Conservation (phyloP, 2,888 invertebrate species). For the Leptinotarsa peninsularis region DNA sequence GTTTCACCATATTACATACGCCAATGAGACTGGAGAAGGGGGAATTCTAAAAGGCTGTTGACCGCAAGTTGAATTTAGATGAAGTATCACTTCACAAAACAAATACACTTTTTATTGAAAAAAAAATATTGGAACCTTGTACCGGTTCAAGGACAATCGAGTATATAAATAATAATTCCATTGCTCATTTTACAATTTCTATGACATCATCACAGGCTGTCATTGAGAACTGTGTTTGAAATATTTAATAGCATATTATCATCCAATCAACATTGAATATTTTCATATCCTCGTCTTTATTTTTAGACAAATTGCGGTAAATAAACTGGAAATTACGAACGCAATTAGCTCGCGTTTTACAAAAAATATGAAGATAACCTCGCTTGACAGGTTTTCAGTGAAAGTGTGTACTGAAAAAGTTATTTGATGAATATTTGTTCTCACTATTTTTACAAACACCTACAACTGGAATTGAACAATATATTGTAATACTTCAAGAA, state of each 20-base stretch:
- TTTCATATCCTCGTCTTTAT: conserved; percentile 3
- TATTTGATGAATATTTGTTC: too few species aligned
- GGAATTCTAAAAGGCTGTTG: background rate
- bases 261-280: conserved; percentile 12
- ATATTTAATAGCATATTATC: conserved; percentile 22
- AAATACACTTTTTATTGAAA: background rate
- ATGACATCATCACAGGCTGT: conserved; percentile 36
- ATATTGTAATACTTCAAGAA: too few species aligned
- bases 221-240: conserved; percentile 23
- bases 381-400: background rate
- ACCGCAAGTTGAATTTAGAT: background rate
- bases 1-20: too few species aligned
- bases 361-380: background rate
- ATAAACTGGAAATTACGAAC: background rate
- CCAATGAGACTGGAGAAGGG: too few species aligned
- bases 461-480: too few species aligned
- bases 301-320: background rate
- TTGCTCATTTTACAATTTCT: conserved; percentile 26
- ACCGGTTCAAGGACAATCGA: conserved; percentile 29
- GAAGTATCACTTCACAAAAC: background rate
- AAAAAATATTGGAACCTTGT: conserved; percentile 20
- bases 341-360: background rate
- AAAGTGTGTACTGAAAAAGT: too few species aligned
- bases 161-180: conserved; percentile 28
- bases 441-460: too few species aligned